Base-by-base conservation (phyloP, 2,888 invertebrate species). In the Mellilla xanthometata region DNA sequence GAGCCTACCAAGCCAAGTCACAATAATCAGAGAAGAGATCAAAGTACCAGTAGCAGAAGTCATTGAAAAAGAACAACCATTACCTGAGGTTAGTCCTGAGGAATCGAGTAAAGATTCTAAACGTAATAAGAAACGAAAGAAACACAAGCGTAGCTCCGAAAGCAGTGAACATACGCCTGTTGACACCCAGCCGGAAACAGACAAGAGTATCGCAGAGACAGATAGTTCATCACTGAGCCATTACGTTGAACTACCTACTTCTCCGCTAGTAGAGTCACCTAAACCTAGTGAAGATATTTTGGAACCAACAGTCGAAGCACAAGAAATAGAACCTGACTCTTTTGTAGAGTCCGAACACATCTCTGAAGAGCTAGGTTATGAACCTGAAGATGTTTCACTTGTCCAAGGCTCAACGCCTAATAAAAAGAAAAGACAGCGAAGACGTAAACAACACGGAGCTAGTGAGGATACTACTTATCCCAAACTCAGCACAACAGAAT, bases 321-420 rank as follows among this genome's bases (percentile, higher is more conserved):
- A 54, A 41, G 65, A 62, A 49, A 52, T 50, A 62, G 84, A 89
- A 28, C 89, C 87, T 6, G 65, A 74, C 46, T 88, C 91, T 5
- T 86, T 90, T 54, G 60, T 77, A 13, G 91, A 90, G 41, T 86
- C 86, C 39, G 80, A 83, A 35, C 72, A 76, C 26, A 65, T 75
- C 24, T 79, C 87, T 31, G 90, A 91, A 70, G 93, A 92, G 66
- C 88, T 88, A 49, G 95, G 94, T n/a, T 95, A 95, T 65, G 95
- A 95, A 69, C 91, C 94, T 6, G 95, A 94, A 63, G 91, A 92
- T 54, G 85, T 93, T 51, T 92, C 93, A 1, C 81, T 92, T 12
- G 89, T 65, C 15, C 67, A 62, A 45, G 52, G 66, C 5, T 39
- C 54, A 23, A 58, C 65, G 24, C 64, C 75, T 6, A 76, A 77